Conservation (phyloP, 1,140 invertebrate genomes). For the Aradophagus sp. region DNA sequence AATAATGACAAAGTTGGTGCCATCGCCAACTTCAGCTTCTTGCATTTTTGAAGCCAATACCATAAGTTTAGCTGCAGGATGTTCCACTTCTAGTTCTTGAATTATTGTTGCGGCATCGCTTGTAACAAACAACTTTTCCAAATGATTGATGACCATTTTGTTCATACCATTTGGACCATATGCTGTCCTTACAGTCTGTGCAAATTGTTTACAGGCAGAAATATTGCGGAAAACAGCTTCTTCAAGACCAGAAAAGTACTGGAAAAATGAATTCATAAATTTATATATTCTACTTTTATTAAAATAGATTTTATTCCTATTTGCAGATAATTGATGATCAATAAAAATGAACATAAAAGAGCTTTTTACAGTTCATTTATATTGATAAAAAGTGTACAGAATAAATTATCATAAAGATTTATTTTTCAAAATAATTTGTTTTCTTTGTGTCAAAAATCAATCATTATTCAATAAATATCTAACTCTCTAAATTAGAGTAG, state of each 20-base stretch:
- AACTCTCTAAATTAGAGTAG: too few species aligned
- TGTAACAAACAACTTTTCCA: constrained; percentile 99
- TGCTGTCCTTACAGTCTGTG: constrained; percentile 92
- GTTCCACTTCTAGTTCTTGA: constrained; percentile 96
- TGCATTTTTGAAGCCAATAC: constrained; percentile 98
- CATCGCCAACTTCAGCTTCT: constrained; percentile 98
- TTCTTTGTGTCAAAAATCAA: too few species aligned
- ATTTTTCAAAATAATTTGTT: too few species aligned
- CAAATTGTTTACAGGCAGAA: constrained; percentile 95
- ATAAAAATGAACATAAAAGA: too few species aligned
- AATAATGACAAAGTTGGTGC: constrained; percentile 98
- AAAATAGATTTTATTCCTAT: too few species aligned
- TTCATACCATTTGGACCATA: constrained; percentile 99
- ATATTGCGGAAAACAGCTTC: constrained; percentile 98
- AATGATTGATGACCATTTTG: constrained; percentile 99
- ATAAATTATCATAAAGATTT: too few species aligned
- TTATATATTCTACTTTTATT: too few species aligned
- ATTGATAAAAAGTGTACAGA: too few species aligned
- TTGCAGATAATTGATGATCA: too few species aligned
- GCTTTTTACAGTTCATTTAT: too few species aligned
- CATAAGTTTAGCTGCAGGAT: constrained; percentile 98
- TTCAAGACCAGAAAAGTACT: constrained; percentile 97
- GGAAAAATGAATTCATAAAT: constrained; percentile 63
- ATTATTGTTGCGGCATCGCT: constrained; percentile 99
- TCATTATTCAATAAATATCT: too few species aligned